Base-by-base conservation (phyloP, 53 echinoderm and acorn worm species). In the Holothuria scabra region DNA sequence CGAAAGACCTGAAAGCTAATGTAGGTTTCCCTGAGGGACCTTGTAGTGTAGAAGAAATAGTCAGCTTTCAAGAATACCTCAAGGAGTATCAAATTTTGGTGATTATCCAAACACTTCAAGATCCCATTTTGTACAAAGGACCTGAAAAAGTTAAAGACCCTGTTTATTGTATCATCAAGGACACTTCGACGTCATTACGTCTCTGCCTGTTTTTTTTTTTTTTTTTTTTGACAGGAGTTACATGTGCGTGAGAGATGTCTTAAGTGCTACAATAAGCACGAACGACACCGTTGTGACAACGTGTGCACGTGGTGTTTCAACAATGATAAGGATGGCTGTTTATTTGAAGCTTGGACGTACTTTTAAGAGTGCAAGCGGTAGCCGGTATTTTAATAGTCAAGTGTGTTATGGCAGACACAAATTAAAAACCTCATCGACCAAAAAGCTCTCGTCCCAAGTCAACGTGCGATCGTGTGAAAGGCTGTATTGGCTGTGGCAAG, bases 171-270 rank as follows among this genome's bases (percentile, higher is more conserved):
- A n/a, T 21, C 86, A 89, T 46, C 48, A 48, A 48, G 48, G 48
- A 10, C 48, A 12, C 44, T 44, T 44, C 10, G 44, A 44, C 44
- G 44, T 44, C 44, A 44, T 44, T 44, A 44, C 44, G 44, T 48
- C 48, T 48, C 48, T 48, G 14, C 48, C 48, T 21, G 84, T 34
- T 7, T 88, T 93, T 63, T 67, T 85, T 13, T 12, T 12, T 21
- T 80, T 34, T 7, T 88, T 93, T 63, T 67, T 85, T 13, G 56
- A 64, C 16, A 25, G 71, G 1, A 76, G 22, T 28, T 90, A 88
- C 38, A 90, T 90, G 65, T 90, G n/a, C n/a, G 93, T 25, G 61
- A 85, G 24, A 41, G 28, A 1, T 93, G 93, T 68, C 60, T 90
- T 0, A 86, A 70, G 66, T 88, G 90, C 2, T 90, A 86, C 28